Percentiles rank a stretch among this genome's conserved stretches.
phyloP scores from a whole-genome alignment of 2,797 vertebrate species.

The Leptoclinus maculatus region DNA sequence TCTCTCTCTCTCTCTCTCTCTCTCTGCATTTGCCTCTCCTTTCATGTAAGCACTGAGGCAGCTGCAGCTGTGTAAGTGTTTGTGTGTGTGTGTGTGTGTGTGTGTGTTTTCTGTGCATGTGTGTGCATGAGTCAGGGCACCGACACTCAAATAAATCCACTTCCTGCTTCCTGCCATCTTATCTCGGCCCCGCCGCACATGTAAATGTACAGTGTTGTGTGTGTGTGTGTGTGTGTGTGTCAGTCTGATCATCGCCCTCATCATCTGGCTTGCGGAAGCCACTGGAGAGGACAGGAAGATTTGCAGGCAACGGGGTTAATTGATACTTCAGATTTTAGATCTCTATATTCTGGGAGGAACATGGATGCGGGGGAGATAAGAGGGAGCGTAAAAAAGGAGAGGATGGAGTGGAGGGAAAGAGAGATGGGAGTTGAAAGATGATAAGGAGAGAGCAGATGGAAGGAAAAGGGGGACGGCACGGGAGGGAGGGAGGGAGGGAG shows the following conservation, averaged over 20 bases:
- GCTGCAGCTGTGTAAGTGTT: conserved; percentile 77
- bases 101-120: conserved; percentile 30
- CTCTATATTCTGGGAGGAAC: conserved; percentile 53
- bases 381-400: conserved; percentile 27
- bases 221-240: not conserved
- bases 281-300: conserved; percentile 51
- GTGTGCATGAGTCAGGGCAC: conserved; percentile 62
- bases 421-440: conserved; percentile 55
- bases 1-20: conserved; percentile 50
- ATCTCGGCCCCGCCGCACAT: conserved; percentile 57
- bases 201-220: conserved; percentile 44
- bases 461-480: conserved; percentile 37
- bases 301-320: conserved; percentile 67
- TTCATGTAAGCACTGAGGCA: conserved; percentile 77
- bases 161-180: conserved; percentile 79
- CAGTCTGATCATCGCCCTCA: conserved; percentile 39
- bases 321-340: conserved; percentile 72
- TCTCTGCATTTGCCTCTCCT: conserved; percentile 62
- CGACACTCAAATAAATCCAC: conserved; percentile 74
- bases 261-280: conserved; percentile 56
- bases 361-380: conserved; percentile 46
- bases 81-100: conserved; percentile 13
- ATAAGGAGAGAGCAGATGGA: conserved; percentile 35
- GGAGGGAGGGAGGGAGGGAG: conserved; percentile 45
- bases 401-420: conserved; percentile 18